Conservation (phyloP, 2,888 invertebrate genomes). For the Biston betularia region DNA sequence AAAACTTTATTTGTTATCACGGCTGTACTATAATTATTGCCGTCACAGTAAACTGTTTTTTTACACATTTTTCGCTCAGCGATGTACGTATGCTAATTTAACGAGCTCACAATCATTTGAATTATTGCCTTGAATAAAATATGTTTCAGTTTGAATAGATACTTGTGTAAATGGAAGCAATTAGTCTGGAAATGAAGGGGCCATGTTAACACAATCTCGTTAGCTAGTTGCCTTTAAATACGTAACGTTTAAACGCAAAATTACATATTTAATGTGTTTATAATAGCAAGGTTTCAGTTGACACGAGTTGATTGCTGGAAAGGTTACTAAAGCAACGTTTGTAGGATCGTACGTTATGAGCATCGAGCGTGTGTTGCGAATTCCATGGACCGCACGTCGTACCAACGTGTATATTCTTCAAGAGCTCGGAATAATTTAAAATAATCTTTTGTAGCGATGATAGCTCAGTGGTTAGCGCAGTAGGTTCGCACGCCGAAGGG, state of each 20-base stretch:
- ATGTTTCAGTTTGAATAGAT: conserved; percentile 28
- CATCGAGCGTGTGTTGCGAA: too few species aligned
- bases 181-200: conserved; percentile 13
- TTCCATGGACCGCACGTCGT: too few species aligned
- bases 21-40: too few species aligned
- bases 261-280: background rate
- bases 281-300: background rate
- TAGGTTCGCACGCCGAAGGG: too few species aligned
- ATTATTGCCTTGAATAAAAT: conserved; percentile 40
- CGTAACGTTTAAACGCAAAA: background rate
- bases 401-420: too few species aligned
- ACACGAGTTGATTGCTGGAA: too few species aligned
- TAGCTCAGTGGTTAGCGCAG: too few species aligned
- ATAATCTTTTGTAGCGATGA: too few species aligned
- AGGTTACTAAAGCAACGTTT: too few species aligned
- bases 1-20: too few species aligned
- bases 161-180: conserved; percentile 24
- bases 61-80: background rate
- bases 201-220: conserved; percentile 12
- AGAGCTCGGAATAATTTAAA: too few species aligned
- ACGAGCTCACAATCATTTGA: conserved; percentile 42
- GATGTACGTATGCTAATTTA: conserved; percentile 41
- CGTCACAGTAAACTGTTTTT: background rate
- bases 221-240: conserved; percentile 7
- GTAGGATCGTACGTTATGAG: too few species aligned